Evolutionary conservation across 1,140 invertebrate genomes (phyloP).

Genomic region (Drosophila murphyi): DNA sequence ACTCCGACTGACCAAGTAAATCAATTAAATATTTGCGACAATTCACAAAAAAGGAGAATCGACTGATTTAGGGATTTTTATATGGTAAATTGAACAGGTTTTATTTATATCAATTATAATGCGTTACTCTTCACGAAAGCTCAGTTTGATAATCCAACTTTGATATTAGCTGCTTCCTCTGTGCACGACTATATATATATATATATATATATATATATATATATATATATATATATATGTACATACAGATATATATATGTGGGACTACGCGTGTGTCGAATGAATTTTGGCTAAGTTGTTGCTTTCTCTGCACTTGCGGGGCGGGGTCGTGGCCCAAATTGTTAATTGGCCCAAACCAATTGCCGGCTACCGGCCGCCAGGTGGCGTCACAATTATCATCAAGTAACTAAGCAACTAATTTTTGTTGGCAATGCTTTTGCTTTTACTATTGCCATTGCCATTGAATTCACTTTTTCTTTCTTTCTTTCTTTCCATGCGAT

Average conservation of each 20-base stretch:
- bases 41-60: neutral
- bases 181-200: neutral
- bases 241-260: neutral
- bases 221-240: neutral
- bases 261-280: conserved; percentile 4
- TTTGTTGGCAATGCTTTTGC: conserved; percentile 1
- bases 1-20: neutral
- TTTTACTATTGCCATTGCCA: neutral
- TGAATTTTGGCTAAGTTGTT: conserved; percentile 18
- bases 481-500: neutral
- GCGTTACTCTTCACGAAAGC: no score
- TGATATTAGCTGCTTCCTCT: no score
- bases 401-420: conserved; percentile 12
- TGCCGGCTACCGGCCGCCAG: conserved; percentile 48
- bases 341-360: conserved; percentile 63
- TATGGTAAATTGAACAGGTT: no score
- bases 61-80: no score
- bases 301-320: conserved; percentile 51
- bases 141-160: no score
- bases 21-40: neutral
- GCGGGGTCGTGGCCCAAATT: conserved; percentile 60
- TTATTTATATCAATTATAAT: no score
- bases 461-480: conserved; percentile 16
- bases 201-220: neutral
- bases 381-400: conserved; percentile 34